phyloP scores from a whole-genome alignment of 2,888 invertebrate genomes.

The Neoaliturus tenellus region DNA sequence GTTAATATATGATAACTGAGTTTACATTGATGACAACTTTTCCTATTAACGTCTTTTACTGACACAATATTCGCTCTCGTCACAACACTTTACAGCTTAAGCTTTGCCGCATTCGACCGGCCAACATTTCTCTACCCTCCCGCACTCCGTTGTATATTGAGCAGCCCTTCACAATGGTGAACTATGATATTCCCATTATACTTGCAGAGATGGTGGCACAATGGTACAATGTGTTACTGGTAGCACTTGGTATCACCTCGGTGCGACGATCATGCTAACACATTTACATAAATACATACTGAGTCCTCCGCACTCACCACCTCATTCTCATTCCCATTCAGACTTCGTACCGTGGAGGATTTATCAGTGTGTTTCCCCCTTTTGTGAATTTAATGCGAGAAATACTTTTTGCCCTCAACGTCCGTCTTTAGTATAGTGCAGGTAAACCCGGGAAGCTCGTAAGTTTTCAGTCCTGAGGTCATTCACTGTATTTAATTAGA shows the following conservation, averaged over 20 bases:
- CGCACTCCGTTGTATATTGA: constrained; percentile 19
- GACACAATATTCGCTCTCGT: too few species aligned
- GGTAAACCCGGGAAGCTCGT: too few species aligned
- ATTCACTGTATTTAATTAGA: too few species aligned
- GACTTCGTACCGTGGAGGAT: background rate
- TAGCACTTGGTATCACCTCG: background rate
- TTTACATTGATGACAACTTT: too few species aligned
- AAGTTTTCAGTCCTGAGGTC: too few species aligned
- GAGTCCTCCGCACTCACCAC: background rate
- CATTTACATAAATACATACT: constrained; percentile 48
- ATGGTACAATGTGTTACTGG: background rate
- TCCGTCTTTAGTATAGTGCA: too few species aligned
- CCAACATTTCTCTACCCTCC: background rate
- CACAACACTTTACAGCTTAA: too few species aligned
- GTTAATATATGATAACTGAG: too few species aligned
- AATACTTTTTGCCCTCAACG: too few species aligned
- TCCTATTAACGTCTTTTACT: too few species aligned
- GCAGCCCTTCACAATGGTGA: constrained; percentile 32
- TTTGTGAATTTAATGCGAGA: background rate
- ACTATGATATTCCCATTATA: constrained; percentile 48
- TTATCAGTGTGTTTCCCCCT: background rate
- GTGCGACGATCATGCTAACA: constrained; percentile 8
- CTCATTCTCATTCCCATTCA: background rate
- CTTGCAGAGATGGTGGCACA: background rate
- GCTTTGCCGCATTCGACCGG: too few species aligned